Conservation (phyloP, 2,888 invertebrate genomes). For the Dione juno region DNA sequence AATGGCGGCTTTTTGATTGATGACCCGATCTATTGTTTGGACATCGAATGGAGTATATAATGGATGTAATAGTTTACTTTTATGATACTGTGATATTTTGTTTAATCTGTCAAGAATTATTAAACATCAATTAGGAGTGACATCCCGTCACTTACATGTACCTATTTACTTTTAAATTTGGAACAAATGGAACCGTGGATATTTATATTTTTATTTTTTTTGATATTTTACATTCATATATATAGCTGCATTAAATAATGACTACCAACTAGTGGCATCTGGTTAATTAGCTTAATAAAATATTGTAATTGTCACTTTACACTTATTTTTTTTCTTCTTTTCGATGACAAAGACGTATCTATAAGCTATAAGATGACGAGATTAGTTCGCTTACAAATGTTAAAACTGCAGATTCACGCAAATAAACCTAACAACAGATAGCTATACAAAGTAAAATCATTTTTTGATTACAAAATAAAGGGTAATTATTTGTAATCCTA, state of each 20-base stretch:
- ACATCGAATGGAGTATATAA: conserved; percentile 36
- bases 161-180: background rate
- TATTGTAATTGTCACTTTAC: background rate
- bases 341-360: background rate
- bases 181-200: background rate
- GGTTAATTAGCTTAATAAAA: conserved; percentile 13
- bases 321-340: background rate
- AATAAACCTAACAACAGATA: background rate
- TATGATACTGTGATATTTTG: conserved; percentile 6
- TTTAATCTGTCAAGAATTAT: conserved; percentile 4
- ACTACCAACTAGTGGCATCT: background rate
- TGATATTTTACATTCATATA: too few species aligned
- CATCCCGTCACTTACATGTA: background rate
- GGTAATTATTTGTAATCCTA: conserved; percentile 1
- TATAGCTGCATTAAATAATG: too few species aligned
- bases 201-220: too few species aligned
- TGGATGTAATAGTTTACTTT: conserved; percentile 27
- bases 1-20: conserved; percentile 54
- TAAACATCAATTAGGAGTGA: conserved; percentile 2
- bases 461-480: conserved; percentile 12
- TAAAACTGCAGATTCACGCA: conserved; percentile 11
- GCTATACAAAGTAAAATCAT: background rate
- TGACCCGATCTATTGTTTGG: conserved; percentile 46
- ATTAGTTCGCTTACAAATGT: background rate
- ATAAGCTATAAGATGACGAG: background rate